Conservation (phyloP, 92 coral and sea anemone genomes). For the Parazoanthus swiftii region DNA sequence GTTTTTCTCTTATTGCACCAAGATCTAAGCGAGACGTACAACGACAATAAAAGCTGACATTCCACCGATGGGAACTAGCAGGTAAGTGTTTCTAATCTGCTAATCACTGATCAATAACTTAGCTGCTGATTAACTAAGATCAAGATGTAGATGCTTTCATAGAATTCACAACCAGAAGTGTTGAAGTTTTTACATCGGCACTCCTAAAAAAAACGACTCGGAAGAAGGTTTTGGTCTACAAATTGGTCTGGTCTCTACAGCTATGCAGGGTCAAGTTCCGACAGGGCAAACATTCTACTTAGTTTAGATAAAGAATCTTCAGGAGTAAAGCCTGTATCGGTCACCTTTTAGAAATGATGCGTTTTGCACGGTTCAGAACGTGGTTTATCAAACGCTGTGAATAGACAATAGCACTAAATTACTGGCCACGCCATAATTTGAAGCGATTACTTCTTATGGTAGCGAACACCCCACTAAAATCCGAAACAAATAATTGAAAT, state of each 20-base stretch:
- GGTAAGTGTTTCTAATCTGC: not conserved
- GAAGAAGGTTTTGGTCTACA: not conserved
- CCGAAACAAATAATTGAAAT: not conserved
- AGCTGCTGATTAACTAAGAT: not conserved
- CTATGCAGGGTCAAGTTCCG: not conserved
- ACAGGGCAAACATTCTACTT: not conserved
- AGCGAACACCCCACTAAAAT: not conserved
- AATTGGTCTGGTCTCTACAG: no score
- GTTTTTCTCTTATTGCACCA: not conserved
- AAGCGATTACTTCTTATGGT: not conserved
- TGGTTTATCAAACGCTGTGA: not conserved
- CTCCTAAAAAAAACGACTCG: not conserved
- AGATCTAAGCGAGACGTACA: not conserved
- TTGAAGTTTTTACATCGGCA: not conserved
- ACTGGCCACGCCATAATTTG: not conserved
- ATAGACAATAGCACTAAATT: not conserved
- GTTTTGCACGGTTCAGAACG: not conserved
- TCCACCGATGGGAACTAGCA: not conserved
- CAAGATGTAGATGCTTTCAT: not conserved
- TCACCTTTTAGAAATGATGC: no score
- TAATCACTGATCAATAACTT: constrained; percentile 16
- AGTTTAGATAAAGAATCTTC: no score
- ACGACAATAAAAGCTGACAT: not conserved
- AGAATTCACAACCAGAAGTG: not conserved
- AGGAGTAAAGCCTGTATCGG: not conserved